A percentile compares a stretch with the other conserved stretches of the same genome.
These are phyloP conservation scores for Enhydra lutris DNA, from an alignment of 2,113 vertebrate species.

Conservation along the genomic window DNA sequence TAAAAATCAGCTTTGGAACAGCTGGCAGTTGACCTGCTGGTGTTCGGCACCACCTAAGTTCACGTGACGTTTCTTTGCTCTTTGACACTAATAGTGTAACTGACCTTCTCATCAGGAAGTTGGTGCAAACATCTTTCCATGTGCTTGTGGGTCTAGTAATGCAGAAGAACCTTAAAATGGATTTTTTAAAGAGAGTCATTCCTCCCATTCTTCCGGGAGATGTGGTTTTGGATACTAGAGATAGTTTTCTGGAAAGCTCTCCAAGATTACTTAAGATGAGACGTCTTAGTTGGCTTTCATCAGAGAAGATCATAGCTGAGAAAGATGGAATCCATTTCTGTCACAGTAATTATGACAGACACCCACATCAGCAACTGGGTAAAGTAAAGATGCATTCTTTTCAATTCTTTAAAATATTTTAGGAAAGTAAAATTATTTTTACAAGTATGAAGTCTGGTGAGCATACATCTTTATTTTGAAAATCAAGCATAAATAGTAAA, in stretches of 20 bases:
- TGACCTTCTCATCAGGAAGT: conserved; percentile 78
- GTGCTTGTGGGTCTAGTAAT: not conserved
- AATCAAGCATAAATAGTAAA: not conserved
- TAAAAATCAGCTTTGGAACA: conserved; percentile 90
- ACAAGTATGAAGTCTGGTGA: not conserved
- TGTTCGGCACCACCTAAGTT: conserved; percentile 80
- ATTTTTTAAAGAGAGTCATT: conserved; percentile 94
- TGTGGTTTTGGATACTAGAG: conserved; percentile 76
- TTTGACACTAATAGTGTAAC: conserved; percentile 72
- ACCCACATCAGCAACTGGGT: conserved; percentile 42
- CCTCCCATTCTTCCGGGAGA: conserved; percentile 87
- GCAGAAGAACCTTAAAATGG: conserved; percentile 83
- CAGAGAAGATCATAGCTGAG: conserved; percentile 87
- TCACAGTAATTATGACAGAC: conserved; percentile 57
- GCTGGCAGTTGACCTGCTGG: conserved; percentile 83
- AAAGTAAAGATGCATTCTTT: conserved; percentile 49
- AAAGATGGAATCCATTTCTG: conserved; percentile 65
- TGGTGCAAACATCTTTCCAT: conserved; percentile 32
- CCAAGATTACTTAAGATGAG: conserved; percentile 91
- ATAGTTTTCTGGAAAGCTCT: conserved; percentile 79
- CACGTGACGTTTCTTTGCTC: conserved; percentile 83
- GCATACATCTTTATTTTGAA: not conserved
- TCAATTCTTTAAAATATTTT: not conserved
- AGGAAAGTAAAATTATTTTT: conserved; percentile 30
- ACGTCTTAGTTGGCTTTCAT: conserved; percentile 84